Percentiles rank a stretch among this genome's conserved stretches.
Evolutionary conservation across 2,888 invertebrate species (phyloP).

Genomic region (Ecliptopera silaceata): DNA sequence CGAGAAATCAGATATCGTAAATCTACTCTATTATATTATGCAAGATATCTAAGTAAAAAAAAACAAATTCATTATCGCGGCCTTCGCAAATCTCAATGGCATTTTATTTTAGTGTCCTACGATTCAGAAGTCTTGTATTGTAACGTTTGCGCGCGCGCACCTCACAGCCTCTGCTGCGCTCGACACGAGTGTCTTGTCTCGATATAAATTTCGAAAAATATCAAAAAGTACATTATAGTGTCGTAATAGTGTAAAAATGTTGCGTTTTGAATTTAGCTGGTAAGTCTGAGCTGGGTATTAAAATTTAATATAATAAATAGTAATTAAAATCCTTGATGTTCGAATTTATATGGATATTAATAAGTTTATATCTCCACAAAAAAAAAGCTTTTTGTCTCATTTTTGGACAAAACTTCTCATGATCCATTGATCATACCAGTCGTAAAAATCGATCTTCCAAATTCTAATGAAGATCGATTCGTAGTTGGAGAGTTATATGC

Average conservation of each 20-base stretch:
- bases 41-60: not conserved
- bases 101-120: constrained; percentile 51
- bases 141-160: constrained; percentile 49
- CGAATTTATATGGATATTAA: too few relatives aligned
- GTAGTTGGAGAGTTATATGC: too few relatives aligned
- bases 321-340: too few relatives aligned
- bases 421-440: too few relatives aligned
- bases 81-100: constrained; percentile 39
- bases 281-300: constrained; percentile 30
- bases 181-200: constrained; percentile 11
- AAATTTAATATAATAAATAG: too few relatives aligned
- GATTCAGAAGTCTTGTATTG: constrained; percentile 56
- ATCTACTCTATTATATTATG: too few relatives aligned
- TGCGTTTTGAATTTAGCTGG: constrained; percentile 38
- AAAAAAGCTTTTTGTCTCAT: too few relatives aligned
- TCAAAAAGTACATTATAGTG: constrained; percentile 22
- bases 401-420: too few relatives aligned
- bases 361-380: too few relatives aligned
- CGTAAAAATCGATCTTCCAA: too few relatives aligned
- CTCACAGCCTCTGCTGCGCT: constrained; percentile 44
- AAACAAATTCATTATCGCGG: constrained; percentile 26
- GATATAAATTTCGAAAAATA: constrained; percentile 18
- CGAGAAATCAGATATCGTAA: too few relatives aligned
- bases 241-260: constrained; percentile 32
- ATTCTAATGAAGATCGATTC: too few relatives aligned